Evolutionary conservation across 2,113 vertebrate species (phyloP).

Genomic region (Megaceryle maxima): DNA sequence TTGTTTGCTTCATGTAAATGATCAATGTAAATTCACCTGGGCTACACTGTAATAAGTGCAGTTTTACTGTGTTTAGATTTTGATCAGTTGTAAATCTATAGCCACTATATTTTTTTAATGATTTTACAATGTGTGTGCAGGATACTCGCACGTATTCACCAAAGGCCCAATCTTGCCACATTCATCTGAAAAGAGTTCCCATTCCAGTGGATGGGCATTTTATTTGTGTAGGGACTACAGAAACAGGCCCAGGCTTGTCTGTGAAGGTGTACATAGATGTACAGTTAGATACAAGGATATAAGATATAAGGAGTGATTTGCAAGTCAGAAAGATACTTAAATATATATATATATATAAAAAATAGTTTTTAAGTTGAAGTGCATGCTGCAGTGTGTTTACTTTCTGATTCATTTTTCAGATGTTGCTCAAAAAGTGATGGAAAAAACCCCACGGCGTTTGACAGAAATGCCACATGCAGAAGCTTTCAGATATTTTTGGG

Average conservation of each 20-base stretch:
- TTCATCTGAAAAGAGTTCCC: neutral
- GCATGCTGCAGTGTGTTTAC: neutral
- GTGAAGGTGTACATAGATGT: conserved; percentile 32
- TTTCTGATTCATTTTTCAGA: neutral
- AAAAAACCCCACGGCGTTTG: neutral
- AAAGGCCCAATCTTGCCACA: conserved; percentile 36
- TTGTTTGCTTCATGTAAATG: conserved; percentile 17
- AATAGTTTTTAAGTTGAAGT: neutral
- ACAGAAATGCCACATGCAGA: neutral
- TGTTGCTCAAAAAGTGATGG: neutral
- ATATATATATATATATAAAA: neutral
- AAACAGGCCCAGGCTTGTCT: neutral
- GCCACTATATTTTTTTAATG: conserved; percentile 58
- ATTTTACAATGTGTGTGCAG: conserved; percentile 10
- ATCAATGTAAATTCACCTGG: neutral
- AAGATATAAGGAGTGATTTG: neutral
- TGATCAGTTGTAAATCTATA: neutral
- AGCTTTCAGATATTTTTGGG: neutral
- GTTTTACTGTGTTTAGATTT: conserved; percentile 33
- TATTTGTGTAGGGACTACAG: neutral
- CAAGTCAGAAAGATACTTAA: neutral
- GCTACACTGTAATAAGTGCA: neutral
- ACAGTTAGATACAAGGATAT: neutral
- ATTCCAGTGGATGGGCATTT: neutral
- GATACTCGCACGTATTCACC: neutral